Conservation (phyloP, 2,797 vertebrate species). For the Cynopterus sphinx region DNA sequence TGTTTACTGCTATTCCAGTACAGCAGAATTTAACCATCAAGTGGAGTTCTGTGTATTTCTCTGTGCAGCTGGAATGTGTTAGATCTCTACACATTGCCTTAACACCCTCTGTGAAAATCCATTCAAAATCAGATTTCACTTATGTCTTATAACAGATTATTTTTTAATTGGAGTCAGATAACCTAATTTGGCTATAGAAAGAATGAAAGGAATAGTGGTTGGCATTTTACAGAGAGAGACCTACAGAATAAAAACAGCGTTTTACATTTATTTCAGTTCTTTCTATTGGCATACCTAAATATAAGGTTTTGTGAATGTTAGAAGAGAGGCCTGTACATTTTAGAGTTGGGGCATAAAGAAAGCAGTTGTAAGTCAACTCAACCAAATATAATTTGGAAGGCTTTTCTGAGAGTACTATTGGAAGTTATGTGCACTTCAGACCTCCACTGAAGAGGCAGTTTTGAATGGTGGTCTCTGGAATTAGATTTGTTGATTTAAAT, state of each 20-base stretch:
- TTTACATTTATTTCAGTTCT: neutral
- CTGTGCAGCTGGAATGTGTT: neutral
- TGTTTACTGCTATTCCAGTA: neutral
- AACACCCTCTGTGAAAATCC: neutral
- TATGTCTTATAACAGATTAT: neutral
- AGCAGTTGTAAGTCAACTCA: neutral
- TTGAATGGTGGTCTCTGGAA: neutral
- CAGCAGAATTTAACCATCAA: neutral
- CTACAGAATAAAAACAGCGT: neutral
- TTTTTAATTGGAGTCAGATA: neutral
- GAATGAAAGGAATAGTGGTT: neutral
- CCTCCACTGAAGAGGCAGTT: neutral
- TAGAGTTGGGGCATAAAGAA: neutral
- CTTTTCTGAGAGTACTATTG: neutral
- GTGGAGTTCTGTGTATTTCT: conserved; percentile 9
- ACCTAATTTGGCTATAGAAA: neutral
- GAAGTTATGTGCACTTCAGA: neutral
- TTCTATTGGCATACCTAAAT: neutral
- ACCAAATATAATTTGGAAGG: neutral
- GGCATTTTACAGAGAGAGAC: neutral
- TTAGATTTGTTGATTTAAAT: conserved; percentile 7
- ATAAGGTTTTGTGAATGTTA: neutral
- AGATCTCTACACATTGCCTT: neutral
- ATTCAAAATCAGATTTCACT: conserved; percentile 33
- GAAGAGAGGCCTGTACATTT: neutral